A percentile compares a stretch with the other conserved stretches of the same genome.
phyloP scores from a whole-genome alignment of 2,888 invertebrate species.

The Tetanocera ferruginea region DNA sequence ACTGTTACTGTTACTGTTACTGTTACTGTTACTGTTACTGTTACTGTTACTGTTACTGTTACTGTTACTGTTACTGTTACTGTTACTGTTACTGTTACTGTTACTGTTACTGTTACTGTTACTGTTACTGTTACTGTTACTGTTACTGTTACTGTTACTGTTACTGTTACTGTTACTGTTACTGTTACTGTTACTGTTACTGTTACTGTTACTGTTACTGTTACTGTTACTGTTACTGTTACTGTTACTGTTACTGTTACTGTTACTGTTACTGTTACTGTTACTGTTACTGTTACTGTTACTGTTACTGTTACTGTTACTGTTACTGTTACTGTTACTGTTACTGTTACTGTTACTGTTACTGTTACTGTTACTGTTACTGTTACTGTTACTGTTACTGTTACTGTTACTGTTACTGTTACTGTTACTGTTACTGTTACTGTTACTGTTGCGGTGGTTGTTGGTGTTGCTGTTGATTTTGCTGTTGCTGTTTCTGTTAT shows the following conservation, averaged over 20 bases:
- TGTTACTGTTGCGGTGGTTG: conserved; percentile 38
- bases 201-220: not conserved
- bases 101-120: too few relatives aligned
- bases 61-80: too few relatives aligned
- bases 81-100: too few relatives aligned
- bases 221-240: not conserved
- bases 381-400: not conserved
- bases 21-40: too few relatives aligned
- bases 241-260: not conserved
- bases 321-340: conserved; percentile 29
- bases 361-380: not conserved
- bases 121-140: too few relatives aligned
- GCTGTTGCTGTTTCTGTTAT: conserved; percentile 31
- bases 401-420: not conserved
- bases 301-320: conserved; percentile 37
- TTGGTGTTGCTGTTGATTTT: conserved; percentile 28
- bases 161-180: too few relatives aligned
- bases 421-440: not conserved
- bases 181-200: not conserved
- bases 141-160: too few relatives aligned
- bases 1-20: too few relatives aligned
- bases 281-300: conserved; percentile 21
- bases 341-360: conserved; percentile 28
- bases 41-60: too few relatives aligned
- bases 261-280: not conserved